Percentiles rank a stretch among this genome's conserved stretches.
phyloP scores from a whole-genome alignment of 2,113 vertebrate species.

The Lophura nycthemera region DNA sequence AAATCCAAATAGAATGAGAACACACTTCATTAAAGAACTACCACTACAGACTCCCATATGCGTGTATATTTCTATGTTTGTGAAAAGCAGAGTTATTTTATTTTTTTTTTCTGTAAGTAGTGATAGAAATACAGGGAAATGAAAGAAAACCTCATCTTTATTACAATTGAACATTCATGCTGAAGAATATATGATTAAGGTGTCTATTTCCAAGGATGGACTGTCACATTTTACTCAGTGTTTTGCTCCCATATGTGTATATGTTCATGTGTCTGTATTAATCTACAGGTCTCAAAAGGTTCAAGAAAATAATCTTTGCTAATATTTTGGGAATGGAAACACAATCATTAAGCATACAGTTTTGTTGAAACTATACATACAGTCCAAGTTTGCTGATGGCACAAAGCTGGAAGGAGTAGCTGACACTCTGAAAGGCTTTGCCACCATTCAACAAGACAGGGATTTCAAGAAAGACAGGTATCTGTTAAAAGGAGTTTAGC shows the following conservation, averaged over 20 bases:
- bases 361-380: neutral
- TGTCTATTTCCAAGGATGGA: neutral
- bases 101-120: neutral
- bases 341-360: neutral
- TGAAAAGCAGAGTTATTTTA: neutral
- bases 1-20: neutral
- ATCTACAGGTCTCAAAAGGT: neutral
- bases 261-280: neutral
- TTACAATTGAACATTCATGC: neutral
- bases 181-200: neutral
- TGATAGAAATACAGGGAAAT: neutral
- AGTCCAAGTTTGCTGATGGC: no score
- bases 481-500: no score
- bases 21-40: conserved; percentile 14
- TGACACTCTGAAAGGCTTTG: no score
- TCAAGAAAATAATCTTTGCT: neutral
- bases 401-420: no score
- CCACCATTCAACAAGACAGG: no score
- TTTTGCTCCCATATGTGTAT: neutral
- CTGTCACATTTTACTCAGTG: no score
- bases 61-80: neutral
- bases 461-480: no score
- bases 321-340: neutral
- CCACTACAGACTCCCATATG: neutral
- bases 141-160: neutral